These are phyloP conservation scores for Ophion ellenae DNA, from an alignment of 2,888 invertebrate genomes.

Conservation along the genomic window DNA sequence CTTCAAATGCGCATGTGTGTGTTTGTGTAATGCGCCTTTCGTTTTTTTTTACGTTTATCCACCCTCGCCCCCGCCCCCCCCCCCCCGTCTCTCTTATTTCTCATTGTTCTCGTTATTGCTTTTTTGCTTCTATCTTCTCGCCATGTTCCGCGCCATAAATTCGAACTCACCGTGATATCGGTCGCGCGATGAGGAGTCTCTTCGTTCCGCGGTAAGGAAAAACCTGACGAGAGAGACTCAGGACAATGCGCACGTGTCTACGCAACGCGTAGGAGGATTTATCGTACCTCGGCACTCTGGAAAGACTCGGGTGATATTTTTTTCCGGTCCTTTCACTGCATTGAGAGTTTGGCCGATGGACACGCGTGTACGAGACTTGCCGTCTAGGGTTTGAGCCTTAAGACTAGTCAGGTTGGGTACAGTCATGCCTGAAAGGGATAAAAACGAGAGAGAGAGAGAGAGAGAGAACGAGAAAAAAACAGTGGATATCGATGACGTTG, in stretches of 20 bases:
- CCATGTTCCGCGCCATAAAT: neutral
- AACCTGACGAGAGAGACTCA: neutral
- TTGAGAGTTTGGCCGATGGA: neutral
- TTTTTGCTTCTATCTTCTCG: neutral
- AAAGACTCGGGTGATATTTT: too few species aligned
- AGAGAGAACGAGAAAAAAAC: too few species aligned
- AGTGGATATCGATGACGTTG: too few species aligned
- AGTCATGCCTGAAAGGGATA: too few species aligned
- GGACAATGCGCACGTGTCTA: constrained; percentile 19
- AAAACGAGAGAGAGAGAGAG: too few species aligned
- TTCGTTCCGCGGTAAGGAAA: neutral
- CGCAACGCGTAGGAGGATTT: constrained; percentile 50
- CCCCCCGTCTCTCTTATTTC: neutral
- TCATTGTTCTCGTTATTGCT: neutral
- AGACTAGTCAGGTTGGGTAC: too few species aligned
- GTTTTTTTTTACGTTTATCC: neutral
- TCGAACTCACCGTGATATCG: neutral
- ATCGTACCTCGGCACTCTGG: neutral
- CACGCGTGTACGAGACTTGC: neutral
- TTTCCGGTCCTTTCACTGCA: too few species aligned
- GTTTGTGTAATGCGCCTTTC: neutral
- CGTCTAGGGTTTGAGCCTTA: too few species aligned
- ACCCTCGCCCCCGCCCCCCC: too few species aligned
- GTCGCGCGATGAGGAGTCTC: neutral
- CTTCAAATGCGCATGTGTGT: neutral